Evolutionary conservation across 2,113 vertebrate genomes (phyloP), one percentile per base, ranked within the genome.

Genomic region (Heterochromis multidens): DNA sequence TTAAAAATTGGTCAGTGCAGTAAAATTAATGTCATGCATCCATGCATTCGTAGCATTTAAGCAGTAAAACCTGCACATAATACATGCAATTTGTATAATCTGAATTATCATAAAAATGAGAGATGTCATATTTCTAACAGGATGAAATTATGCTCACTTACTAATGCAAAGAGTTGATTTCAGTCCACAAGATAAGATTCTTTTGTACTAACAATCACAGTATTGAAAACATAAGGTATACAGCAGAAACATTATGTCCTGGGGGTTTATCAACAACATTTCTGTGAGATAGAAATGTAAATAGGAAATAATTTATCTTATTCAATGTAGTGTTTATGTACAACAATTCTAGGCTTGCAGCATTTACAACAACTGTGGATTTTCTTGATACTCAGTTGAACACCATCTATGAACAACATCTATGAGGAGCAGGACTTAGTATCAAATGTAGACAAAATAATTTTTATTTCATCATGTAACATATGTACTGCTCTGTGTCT

Each of bases 391-490:
- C 84, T 31, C 62, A 83, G 77, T 77, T 80, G 86, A 78, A 70
- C 54, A 67, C 37, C n/a, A n/a, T n/a, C n/a, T n/a, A n/a, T n/a
- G n/a, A n/a, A n/a, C n/a, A n/a, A n/a, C n/a, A n/a, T n/a, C n/a
- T n/a, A n/a, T 74, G 61, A 89, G 82, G 37, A 80, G 63, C 72
- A 82, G 8, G 52, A 85, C 62, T 84, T 85, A 87, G 60, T 80
- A 77, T 85, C 54, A 86, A 84, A 83, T 78, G 21, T 78, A 70
- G 79, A 90, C 65, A 80, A 87, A 91, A 43, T 52, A 43, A 37
- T 84, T 87, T 91, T 93, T 56, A 83, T 91, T 81, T 93, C 76
- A 83, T 89, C 58, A 90, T 79, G 35, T 77, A 88, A 84, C 31
- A 72, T 88, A 85, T 82, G 74, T 83, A 84, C 70, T 60, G 79